These are phyloP conservation scores for Eciton burchellii DNA, from an alignment of 1,140 invertebrate genomes.

Conservation along the genomic window DNA sequence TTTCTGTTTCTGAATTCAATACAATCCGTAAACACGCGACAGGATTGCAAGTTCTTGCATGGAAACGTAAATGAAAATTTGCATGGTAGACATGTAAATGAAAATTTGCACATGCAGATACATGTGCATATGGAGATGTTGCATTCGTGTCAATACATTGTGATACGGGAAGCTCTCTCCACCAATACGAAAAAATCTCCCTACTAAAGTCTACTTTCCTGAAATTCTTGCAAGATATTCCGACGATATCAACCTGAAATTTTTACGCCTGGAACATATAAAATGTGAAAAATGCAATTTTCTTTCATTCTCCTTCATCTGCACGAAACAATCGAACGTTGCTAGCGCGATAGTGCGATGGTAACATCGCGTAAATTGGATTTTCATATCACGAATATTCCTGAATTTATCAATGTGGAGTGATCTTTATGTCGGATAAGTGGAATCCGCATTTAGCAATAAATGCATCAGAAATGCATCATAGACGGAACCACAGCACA, in stretches of 20 bases:
- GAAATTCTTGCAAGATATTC: background rate
- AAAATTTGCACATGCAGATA: conserved; percentile 27
- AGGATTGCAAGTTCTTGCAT: background rate
- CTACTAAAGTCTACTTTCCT: too few relatives aligned
- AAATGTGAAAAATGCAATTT: background rate
- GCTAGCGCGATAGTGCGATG: too few relatives aligned
- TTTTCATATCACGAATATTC: too few relatives aligned
- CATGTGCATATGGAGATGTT: conserved; percentile 19
- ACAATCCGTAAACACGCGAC: background rate
- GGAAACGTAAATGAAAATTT: conserved; percentile 29
- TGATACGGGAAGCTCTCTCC: too few relatives aligned
- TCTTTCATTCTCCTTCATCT: background rate
- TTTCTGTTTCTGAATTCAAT: background rate
- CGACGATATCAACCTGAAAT: background rate
- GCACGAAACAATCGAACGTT: background rate
- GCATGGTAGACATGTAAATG: conserved; percentile 11
- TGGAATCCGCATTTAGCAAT: too few relatives aligned
- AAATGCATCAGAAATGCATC: too few relatives aligned
- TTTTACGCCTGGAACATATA: background rate
- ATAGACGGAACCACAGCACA: too few relatives aligned
- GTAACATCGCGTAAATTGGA: too few relatives aligned
- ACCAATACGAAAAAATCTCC: too few relatives aligned
- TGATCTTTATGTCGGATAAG: too few relatives aligned
- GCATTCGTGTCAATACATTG: background rate
- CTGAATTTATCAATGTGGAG: too few relatives aligned